Evolutionary conservation across 2,797 vertebrate genomes (phyloP).

Genomic region (Muscicapa comitata): DNA sequence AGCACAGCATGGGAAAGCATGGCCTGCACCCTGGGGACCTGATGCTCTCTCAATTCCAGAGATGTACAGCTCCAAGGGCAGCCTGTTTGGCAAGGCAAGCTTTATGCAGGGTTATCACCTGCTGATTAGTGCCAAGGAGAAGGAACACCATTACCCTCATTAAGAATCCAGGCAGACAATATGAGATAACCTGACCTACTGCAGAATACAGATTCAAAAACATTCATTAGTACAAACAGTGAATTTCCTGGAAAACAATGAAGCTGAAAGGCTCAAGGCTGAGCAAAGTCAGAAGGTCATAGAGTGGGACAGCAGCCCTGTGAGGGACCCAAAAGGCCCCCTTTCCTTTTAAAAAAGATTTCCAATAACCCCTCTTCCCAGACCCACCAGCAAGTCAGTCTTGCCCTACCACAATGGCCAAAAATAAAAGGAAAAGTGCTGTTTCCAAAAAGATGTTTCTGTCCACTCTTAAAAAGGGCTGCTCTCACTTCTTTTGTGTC

Average conservation of each 20-base stretch:
- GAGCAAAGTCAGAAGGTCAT: background rate
- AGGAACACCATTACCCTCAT: background rate
- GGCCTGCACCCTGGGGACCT: background rate
- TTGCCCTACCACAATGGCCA: background rate
- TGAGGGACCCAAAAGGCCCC: background rate
- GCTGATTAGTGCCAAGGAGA: background rate
- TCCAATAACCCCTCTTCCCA: background rate
- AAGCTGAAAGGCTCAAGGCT: background rate
- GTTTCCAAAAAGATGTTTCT: background rate
- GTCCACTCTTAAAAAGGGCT: background rate
- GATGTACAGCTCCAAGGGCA: background rate
- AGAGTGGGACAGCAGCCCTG: background rate
- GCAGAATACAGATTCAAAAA: slow-evolving; percentile 17
- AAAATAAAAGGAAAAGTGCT: background rate
- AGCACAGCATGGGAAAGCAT: background rate
- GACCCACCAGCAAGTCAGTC: background rate
- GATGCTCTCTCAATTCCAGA: background rate
- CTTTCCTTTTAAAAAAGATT: background rate
- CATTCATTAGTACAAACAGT: background rate
- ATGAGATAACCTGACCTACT: background rate
- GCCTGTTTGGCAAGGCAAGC: background rate
- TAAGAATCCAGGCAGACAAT: background rate
- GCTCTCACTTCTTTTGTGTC: background rate
- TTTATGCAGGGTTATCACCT: background rate
- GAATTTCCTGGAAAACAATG: slow-evolving; percentile 25